phyloP scores from a whole-genome alignment of 2,888 invertebrate species.

The Limnephilus lunatus region DNA sequence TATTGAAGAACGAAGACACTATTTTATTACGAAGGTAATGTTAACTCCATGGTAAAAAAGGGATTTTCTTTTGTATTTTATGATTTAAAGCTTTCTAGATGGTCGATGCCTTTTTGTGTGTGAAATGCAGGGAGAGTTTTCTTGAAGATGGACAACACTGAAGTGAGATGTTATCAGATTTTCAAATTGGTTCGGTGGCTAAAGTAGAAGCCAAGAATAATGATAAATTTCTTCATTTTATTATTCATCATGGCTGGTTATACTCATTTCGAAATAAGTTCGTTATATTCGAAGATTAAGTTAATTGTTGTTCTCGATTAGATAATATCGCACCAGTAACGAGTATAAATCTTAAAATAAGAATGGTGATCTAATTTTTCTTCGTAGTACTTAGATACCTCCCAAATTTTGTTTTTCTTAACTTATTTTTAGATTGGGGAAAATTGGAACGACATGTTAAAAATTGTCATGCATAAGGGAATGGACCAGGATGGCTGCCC shows the following conservation, averaged over 20 bases:
- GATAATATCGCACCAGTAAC: background rate
- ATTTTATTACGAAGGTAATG: background rate
- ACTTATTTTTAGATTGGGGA: background rate
- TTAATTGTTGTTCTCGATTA: background rate
- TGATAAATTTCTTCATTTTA: conserved; percentile 39
- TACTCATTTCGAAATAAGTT: background rate
- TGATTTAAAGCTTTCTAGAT: background rate
- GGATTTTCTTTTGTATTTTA: background rate
- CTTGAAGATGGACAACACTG: background rate
- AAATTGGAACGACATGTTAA: background rate
- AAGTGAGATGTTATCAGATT: conserved; percentile 38
- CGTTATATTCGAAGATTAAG: background rate
- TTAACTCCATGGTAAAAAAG: background rate
- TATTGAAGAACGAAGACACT: background rate
- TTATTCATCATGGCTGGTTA: conserved; percentile 2
- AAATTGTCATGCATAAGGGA: too few species aligned
- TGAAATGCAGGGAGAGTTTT: background rate
- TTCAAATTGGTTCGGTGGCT: conserved; percentile 44
- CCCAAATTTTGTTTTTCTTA: background rate
- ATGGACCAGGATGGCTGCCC: too few species aligned
- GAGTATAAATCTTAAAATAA: background rate
- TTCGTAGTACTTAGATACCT: background rate
- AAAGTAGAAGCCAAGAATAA: conserved; percentile 39
- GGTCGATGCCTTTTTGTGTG: background rate
- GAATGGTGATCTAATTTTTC: background rate